Conservation (phyloP, 2,113 vertebrate genomes). For the Nyctereutes procyonoides region DNA sequence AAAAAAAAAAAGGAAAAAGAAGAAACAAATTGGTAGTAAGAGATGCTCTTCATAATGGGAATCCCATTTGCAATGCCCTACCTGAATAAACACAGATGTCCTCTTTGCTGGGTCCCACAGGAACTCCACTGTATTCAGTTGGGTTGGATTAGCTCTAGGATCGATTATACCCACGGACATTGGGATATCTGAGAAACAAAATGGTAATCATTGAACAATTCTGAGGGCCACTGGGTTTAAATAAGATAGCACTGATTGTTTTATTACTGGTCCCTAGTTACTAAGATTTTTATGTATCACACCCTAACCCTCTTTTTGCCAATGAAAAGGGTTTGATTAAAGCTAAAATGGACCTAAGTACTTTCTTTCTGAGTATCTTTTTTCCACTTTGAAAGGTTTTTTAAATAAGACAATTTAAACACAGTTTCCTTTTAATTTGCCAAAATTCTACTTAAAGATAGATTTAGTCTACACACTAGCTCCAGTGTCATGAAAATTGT, state of each 20-base stretch:
- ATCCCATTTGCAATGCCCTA: slow-evolving; percentile 75
- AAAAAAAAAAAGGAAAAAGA: background rate
- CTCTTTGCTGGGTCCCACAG: slow-evolving; percentile 98
- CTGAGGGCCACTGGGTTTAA: slow-evolving; percentile 29
- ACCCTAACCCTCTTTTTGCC: background rate
- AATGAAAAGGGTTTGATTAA: background rate
- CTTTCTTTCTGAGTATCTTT: background rate
- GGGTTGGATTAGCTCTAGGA: slow-evolving; percentile 97
- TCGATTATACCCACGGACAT: slow-evolving; percentile 99
- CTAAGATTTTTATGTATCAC: background rate
- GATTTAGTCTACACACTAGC: background rate
- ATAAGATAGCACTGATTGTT: slow-evolving; percentile 31
- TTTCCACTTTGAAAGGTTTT: background rate
- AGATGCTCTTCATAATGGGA: background rate
- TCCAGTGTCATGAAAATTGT: slow-evolving; percentile 21
- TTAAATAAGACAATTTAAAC: slow-evolving; percentile 33
- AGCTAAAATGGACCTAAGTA: slow-evolving; percentile 19
- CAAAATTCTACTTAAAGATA: slow-evolving; percentile 30
- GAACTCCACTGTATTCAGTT: slow-evolving; percentile 98
- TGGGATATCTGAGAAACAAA: slow-evolving; percentile 93
- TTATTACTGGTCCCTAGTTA: background rate
- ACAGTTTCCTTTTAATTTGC: slow-evolving; percentile 35
- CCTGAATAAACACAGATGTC: slow-evolving; percentile 99
- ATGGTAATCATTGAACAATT: slow-evolving; percentile 49
- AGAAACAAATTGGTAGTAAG: background rate